phyloP scores from a whole-genome alignment of 2,113 vertebrate genomes.

The Orycteropus afer region DNA sequence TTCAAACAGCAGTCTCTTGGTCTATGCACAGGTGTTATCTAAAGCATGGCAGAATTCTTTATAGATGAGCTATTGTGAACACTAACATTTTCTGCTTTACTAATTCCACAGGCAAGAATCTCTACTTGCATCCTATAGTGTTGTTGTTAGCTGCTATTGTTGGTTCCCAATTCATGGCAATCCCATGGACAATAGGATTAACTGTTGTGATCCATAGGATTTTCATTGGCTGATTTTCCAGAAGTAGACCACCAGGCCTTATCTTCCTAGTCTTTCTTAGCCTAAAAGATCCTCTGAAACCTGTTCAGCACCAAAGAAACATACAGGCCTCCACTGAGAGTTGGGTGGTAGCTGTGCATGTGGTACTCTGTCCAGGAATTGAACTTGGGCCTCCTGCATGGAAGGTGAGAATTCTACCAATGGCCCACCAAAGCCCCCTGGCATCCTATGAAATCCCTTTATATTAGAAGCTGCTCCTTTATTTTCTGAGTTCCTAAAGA shows the following conservation, averaged over 20 bases:
- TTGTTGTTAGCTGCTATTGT: neutral
- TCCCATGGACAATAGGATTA: neutral
- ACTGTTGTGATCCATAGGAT: neutral
- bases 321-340: neutral
- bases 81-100: constrained; percentile 5
- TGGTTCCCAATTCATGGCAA: neutral
- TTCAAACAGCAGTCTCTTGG: too few species aligned
- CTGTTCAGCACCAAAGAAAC: neutral
- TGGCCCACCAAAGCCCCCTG: neutral
- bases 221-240: neutral
- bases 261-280: neutral
- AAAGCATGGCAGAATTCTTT: neutral
- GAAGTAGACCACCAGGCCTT: neutral
- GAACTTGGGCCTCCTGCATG: neutral
- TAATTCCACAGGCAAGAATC: neutral
- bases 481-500: constrained; percentile 4
- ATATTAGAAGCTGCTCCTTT: neutral
- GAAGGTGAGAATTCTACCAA: neutral
- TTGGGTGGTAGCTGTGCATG: neutral
- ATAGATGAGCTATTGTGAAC: neutral
- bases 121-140: neutral
- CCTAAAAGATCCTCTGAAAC: neutral
- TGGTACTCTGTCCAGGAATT: neutral
- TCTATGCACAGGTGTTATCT: neutral
- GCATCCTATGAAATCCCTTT: neutral